A percentile compares a stretch with the other conserved stretches of the same genome.
These are phyloP conservation scores for Rostratula benghalensis DNA, from an alignment of 2,113 vertebrate species.

Conservation along the genomic window DNA sequence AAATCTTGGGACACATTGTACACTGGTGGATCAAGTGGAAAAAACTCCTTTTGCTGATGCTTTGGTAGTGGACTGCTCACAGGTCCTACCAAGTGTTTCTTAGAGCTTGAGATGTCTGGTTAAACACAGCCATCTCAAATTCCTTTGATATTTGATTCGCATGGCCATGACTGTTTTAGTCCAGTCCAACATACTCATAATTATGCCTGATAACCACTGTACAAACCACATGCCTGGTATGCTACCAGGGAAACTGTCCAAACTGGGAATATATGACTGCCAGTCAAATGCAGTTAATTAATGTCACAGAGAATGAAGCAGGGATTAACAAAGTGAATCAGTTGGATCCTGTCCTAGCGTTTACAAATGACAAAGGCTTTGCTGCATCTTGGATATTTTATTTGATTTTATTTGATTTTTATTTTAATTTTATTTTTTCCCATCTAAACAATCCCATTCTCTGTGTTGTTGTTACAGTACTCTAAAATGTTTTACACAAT, in stretches of 20 bases:
- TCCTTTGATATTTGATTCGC: neutral
- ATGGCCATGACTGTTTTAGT: neutral
- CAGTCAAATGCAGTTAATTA: conserved; percentile 27
- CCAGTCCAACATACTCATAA: neutral
- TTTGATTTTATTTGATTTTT: neutral
- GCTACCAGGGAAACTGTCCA: neutral
- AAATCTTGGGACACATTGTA: neutral
- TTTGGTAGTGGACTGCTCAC: neutral
- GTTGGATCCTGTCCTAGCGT: neutral
- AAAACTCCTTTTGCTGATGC: neutral
- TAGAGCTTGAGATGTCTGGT: neutral
- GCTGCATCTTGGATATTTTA: neutral
- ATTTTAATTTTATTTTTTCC: neutral
- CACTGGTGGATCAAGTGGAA: neutral
- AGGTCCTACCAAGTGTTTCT: neutral
- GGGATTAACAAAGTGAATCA: conserved; percentile 19
- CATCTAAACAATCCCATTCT: neutral
- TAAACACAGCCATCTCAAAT: neutral
- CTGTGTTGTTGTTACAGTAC: neutral
- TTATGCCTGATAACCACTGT: neutral
- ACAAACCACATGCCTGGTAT: neutral
- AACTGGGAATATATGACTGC: neutral
- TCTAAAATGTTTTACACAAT: neutral
- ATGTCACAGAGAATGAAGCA: neutral
- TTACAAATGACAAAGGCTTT: conserved; percentile 15